Evolutionary conservation across 2,113 vertebrate genomes (phyloP).

Genomic region (Brachionichthys hirsutus): DNA sequence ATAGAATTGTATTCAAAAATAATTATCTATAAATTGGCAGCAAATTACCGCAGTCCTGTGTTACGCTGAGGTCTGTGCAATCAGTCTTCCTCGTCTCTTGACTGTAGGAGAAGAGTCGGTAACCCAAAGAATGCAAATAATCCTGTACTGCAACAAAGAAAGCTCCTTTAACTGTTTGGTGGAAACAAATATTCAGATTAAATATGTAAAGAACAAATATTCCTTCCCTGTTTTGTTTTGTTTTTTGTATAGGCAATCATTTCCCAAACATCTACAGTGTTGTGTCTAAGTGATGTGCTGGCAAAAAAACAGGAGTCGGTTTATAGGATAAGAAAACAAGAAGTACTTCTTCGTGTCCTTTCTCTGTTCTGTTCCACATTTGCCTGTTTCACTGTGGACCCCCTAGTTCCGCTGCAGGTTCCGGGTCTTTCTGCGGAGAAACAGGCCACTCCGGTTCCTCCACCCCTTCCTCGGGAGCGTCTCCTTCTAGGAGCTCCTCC

Average conservation of each 20-base stretch:
- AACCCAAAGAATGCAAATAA: conserved; percentile 68
- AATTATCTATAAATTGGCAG: conserved; percentile 73
- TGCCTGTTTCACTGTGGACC: conserved; percentile 61
- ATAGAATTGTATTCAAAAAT: conserved; percentile 74
- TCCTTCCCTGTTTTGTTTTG: conserved; percentile 72
- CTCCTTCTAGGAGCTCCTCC: conserved; percentile 77
- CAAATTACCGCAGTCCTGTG: conserved; percentile 78
- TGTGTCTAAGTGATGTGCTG: conserved; percentile 99
- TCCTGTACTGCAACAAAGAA: conserved; percentile 82
- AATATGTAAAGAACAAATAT: conserved; percentile 68
- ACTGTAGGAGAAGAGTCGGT: conserved; percentile 74
- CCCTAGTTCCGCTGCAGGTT: conserved; percentile 69
- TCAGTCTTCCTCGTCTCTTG: conserved; percentile 64
- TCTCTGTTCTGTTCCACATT: conserved; percentile 71
- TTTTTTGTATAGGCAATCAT: conserved; percentile 82
- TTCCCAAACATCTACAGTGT: conserved; percentile 96
- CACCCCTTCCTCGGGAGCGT: conserved; percentile 64
- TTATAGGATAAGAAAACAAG: conserved; percentile 68
- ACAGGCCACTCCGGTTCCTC: conserved; percentile 62
- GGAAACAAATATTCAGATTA: conserved; percentile 60
- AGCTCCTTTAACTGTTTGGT: conserved; percentile 77
- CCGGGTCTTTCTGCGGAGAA: conserved; percentile 52
- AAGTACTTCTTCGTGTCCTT: conserved; percentile 70
- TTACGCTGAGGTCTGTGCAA: conserved; percentile 75
- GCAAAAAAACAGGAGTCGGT: conserved; percentile 84